Evolutionary conservation across 35 echinoderm and acorn worm genomes (phyloP), one percentile per base, ranked within the genome.

Genomic region (Antedon bifida): DNA sequence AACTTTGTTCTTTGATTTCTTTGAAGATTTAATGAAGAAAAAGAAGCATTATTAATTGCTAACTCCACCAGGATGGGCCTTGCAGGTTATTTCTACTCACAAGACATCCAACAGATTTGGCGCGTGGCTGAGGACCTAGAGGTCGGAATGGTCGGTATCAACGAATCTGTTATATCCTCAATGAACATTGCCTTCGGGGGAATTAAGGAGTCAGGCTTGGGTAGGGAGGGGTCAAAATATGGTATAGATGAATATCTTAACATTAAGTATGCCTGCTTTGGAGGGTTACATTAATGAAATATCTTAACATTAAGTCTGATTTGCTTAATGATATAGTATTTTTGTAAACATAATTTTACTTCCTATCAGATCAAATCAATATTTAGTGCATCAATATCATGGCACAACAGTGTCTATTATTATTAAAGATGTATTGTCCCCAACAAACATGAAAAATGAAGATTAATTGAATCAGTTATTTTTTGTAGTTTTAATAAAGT

Each of bases 61-160:
- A 96, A 96, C 39, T 77, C 79, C 55, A 64, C 75, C 2, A 36
- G 85, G 5, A 78, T 86, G 0, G 93, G 93, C 11, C 87, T 96
- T 29, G 93, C 93, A 5, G 90, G 93, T 30, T 96, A 96, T 75
- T 96, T 96, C 84, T 96, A 82, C 85, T 96, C 93, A 30, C 85
- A 96, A 29, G 84, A 96, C 78, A 92, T 96, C 34, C 76, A 74
- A 11, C 93, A 96, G 74, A 85, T 85, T 12, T 96, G 93, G 93
- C 39, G 93, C 19, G 90, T 96, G 7, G 93, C 93, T 26, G 93
- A 96, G 80, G 77, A 83, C 75, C 36, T 96, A 19, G 93, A 96
- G 42, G 90, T 91, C n/a, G 93, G 93, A 45, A 89, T 96, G 81
- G 93, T 96, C 0, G 93, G 93, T 14, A 86, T 96, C 19, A 96